Evolutionary conservation across 2,888 invertebrate genomes (phyloP), one percentile per base, ranked within the genome.

Genomic region (Alviniconcha strummeri): DNA sequence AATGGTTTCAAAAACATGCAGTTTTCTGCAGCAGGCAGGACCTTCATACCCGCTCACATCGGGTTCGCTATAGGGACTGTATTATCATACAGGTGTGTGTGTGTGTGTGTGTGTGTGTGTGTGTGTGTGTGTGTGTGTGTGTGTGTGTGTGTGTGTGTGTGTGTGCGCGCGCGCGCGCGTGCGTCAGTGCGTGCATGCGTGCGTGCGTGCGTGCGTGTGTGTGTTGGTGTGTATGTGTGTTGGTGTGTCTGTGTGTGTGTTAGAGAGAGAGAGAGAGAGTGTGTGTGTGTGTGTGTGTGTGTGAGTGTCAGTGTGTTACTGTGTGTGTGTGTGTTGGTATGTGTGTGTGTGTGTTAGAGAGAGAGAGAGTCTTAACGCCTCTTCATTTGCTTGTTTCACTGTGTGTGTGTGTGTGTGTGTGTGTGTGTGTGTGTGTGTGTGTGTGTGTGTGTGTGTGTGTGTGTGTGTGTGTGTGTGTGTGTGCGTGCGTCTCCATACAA

Each of bases 341-440:
- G n/a, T n/a, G n/a, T n/a, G n/a, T n/a, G n/a, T n/a, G n/a, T n/a
- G n/a, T n/a, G n/a, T n/a, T n/a, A n/a, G n/a, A n/a, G n/a, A n/a
- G n/a, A n/a, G n/a, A n/a, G n/a, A n/a, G n/a, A n/a, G n/a, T n/a
- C n/a, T n/a, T n/a, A n/a, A n/a, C n/a, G n/a, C n/a, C n/a, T n/a
- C n/a, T n/a, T n/a, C n/a, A n/a, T n/a, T n/a, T n/a, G n/a, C n/a
- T n/a, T n/a, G n/a, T n/a, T n/a, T n/a, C n/a, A n/a, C n/a, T 69
- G 69, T n/a, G 69, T 69, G 69, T 69, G 69, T 69, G 69, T 69
- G 69, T 69, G 69, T 69, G 69, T 69, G 69, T 69, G 69, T 69
- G 69, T 69, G 69, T 69, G 69, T 69, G 69, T 69, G 69, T 69
- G 69, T 69, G 69, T 69, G 69, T 69, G 69, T 69, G 17, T 69